Base-by-base conservation (phyloP, 2,113 vertebrate species). In the Sialia sialis region DNA sequence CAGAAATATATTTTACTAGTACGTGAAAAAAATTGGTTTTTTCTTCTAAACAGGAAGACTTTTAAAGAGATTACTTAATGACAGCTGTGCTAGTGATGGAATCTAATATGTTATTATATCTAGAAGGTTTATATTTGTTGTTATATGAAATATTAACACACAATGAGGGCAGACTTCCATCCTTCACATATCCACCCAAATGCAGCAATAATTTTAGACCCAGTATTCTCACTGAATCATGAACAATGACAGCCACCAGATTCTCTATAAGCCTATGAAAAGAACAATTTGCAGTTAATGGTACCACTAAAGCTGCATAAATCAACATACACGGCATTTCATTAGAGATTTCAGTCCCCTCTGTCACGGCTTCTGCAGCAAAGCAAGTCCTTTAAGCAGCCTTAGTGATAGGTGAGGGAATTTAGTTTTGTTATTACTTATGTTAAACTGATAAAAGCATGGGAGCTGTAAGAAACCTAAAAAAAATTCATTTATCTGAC, bases 211-310 rank as follows among this genome's bases (percentile, higher is more conserved):
- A 80, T 93, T 84, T 84, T 77, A 82, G 85, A 62, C 41, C 51
- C 54, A 27, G 68, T 63, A 32, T 76, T 85, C 68, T 94, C 81
- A 77, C 44, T 93, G 75, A 79, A 93, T 95, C 82, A 68, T 68
- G 93, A 95, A 83, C 94, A 95, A 74, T 80, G 82, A 60, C 87
- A 93, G 79, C 85, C 68, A 86, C 93, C 87, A 93, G 59, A 49
- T 90, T 88, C 90, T 95, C 59, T 56, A 19, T 86, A 91, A 95
- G 75, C 85, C 87, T 48, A 72, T 86, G 90, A 81, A 95, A 95
- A 93, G 87, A 92, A 94, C 79, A 95, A 81, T 95, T 96, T 96
- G 84, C 91, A 88, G 92, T 90, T 95, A 95, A 95, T 95, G 91
- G 92, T 68, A 84, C 67, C 63, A 63, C 93, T 95, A 93, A 96